Evolutionary conservation across 2,113 vertebrate species (phyloP).

Genomic region (Galeopterus variegatus): DNA sequence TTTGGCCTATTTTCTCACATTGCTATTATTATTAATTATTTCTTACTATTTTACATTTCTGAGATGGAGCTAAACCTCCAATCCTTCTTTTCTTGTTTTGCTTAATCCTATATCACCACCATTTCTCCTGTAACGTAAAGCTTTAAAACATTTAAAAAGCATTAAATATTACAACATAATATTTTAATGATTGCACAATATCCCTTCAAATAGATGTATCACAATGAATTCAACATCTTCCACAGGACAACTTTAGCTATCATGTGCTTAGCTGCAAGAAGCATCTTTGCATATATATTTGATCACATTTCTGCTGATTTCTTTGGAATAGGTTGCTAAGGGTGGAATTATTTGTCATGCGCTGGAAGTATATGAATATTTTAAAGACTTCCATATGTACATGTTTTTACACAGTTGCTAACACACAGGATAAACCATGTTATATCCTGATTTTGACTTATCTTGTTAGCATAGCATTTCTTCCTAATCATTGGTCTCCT

Average conservation of each 20-base stretch:
- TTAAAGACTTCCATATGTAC: not conserved
- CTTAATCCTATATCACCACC: not conserved
- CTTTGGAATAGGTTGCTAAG: not conserved
- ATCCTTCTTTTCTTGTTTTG: conserved; percentile 18
- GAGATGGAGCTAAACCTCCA: not conserved
- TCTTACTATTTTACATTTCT: conserved; percentile 13
- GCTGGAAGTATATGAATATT: not conserved
- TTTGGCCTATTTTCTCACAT: not conserved
- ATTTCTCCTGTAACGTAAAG: not conserved
- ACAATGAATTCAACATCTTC: not conserved
- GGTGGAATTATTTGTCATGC: not conserved
- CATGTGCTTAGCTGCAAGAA: not conserved
- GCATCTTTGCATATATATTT: not conserved
- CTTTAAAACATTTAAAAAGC: conserved; percentile 48
- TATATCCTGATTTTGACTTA: not conserved
- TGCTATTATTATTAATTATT: not conserved
- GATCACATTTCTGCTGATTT: conserved; percentile 24
- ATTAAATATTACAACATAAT: not conserved
- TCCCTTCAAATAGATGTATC: not conserved
- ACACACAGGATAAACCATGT: too few species aligned
- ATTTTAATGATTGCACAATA: not conserved
- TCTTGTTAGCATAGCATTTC: not conserved
- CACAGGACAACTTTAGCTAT: not conserved
- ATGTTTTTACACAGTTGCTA: not conserved
- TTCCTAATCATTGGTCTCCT: not conserved